phyloP scores from a whole-genome alignment of 2,113 vertebrate genomes.

The Rhea pennata region DNA sequence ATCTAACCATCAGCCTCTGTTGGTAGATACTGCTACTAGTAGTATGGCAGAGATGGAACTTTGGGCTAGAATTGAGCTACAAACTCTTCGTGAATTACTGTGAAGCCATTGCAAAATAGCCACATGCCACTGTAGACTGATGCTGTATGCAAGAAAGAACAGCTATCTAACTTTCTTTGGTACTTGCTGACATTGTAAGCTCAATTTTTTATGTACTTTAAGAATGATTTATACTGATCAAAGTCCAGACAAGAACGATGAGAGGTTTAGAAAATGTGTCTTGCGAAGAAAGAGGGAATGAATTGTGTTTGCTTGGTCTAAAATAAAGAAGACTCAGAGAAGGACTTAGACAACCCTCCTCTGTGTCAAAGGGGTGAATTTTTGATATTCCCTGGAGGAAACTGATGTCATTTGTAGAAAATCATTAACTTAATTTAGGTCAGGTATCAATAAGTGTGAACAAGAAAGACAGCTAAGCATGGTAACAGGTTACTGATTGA shows the following conservation, averaged over 20 bases:
- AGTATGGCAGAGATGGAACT: background rate
- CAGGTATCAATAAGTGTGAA: background rate
- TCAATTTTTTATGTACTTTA: background rate
- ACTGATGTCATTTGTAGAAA: background rate
- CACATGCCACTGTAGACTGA: background rate
- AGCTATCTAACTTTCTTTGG: background rate
- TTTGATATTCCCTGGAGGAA: background rate
- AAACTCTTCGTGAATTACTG: background rate
- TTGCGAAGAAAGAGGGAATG: background rate
- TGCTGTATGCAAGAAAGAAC: background rate
- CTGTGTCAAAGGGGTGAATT: rapidly evolving
- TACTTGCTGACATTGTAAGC: background rate
- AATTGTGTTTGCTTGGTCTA: background rate
- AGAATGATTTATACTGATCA: background rate
- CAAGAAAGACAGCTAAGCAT: background rate
- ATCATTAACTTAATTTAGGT: background rate
- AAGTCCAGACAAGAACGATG: background rate
- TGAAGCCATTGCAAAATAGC: background rate
- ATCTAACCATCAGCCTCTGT: background rate
- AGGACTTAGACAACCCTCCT: rapidly evolving
- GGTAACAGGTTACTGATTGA: background rate
- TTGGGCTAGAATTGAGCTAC: background rate
- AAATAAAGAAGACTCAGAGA: background rate
- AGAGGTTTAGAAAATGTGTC: background rate
- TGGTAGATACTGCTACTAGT: rapidly evolving